Conservation (phyloP, 2,797 vertebrate genomes). For the Gallinago nigripennis region DNA sequence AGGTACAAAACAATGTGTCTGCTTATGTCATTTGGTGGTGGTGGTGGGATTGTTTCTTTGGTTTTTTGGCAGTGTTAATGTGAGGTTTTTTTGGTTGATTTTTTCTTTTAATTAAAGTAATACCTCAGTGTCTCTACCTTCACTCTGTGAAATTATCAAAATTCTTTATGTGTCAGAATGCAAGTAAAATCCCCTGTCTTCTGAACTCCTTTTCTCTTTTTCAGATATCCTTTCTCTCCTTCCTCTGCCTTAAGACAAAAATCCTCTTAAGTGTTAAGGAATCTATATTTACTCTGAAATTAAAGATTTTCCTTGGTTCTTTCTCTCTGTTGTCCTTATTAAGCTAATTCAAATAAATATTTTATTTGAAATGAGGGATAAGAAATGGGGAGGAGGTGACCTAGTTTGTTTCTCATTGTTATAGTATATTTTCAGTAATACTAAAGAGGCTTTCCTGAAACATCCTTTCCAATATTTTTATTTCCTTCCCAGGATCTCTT, state of each 20-base stretch:
- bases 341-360: conserved; percentile 3
- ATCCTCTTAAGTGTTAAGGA: not conserved
- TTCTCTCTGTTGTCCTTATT: not conserved
- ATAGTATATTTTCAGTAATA: not conserved
- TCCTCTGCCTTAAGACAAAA: not conserved
- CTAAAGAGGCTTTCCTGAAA: not conserved
- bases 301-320: not conserved
- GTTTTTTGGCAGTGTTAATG: not conserved
- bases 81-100: not conserved
- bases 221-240: not conserved
- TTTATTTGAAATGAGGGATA: not conserved
- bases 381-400: not conserved
- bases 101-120: not conserved
- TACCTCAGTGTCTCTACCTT: not conserved
- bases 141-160: not conserved
- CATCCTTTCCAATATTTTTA: not conserved
- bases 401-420: not conserved
- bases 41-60: not conserved
- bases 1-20: not conserved
- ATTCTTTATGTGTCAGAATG: not conserved
- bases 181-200: not conserved
- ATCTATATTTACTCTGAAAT: not conserved
- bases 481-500: not conserved
- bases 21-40: fast-evolving
- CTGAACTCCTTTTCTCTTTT: not conserved